Conservation (phyloP, 2,113 vertebrate species). For the Epinephelus fuscoguttatus region DNA sequence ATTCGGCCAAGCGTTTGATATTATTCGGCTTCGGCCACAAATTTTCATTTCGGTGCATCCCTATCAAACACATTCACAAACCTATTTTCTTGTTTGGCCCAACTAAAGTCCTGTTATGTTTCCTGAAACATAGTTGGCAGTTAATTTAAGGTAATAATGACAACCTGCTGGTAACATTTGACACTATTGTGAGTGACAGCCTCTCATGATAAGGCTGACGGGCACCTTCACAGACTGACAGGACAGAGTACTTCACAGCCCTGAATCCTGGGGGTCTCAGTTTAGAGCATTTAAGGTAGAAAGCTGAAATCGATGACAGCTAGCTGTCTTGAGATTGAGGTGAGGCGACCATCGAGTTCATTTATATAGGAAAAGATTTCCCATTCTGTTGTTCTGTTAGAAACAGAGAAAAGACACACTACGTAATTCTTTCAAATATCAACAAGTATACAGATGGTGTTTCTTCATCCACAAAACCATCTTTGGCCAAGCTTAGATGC, state of each 20-base stretch:
- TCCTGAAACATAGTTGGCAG: neutral
- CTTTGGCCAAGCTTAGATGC: neutral
- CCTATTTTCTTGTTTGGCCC: neutral
- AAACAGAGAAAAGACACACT: neutral
- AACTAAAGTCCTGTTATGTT: neutral
- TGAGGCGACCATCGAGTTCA: neutral
- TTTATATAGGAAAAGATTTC: neutral
- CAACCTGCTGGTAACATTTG: neutral
- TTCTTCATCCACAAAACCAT: neutral
- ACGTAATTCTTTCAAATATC: too few relatives aligned
- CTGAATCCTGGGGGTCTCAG: neutral
- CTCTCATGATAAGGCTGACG: neutral
- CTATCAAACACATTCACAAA: neutral
- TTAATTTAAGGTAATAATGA: neutral
- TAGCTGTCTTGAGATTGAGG: neutral
- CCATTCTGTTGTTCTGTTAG: neutral
- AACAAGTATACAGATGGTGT: neutral
- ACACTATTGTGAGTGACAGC: neutral
- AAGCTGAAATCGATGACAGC: neutral
- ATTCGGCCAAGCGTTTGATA: too few relatives aligned
- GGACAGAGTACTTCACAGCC: neutral
- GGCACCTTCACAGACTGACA: neutral
- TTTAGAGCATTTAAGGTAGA: neutral
- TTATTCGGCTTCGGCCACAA: too few relatives aligned
- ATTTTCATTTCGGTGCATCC: too few relatives aligned